Base-by-base conservation (phyloP, 2,113 vertebrate species). In the Micromys minutus region DNA sequence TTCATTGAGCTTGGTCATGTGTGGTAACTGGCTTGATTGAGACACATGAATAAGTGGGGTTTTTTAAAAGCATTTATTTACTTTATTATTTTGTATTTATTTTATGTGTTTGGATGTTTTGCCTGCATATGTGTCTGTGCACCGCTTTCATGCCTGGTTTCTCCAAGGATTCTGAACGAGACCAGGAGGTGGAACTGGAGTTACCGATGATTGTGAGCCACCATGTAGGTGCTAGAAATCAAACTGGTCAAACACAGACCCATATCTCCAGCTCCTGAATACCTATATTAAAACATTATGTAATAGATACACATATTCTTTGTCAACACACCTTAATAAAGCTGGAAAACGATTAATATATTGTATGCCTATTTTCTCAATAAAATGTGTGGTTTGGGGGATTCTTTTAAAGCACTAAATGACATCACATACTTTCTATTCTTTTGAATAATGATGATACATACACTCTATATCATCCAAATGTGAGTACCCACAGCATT, bases 1-100 rank as follows among this genome's bases (percentile, higher is more conserved):
- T 17, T 69, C 93, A 42, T 26, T 95, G 93, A 93, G 47, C 39
- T 95, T 90, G 31, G n/a, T 67, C 21, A 45, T 36, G 59, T 31
- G n/a, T 67, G 29, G 17, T 69, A 87, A 69, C 55, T 87, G 15
- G 47, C 21, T 79, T 93, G n/a, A 80, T 47, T 34, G 39, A 34
- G 21, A 39, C 76, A 55, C 42, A 6, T 69, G 31, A n/a, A 59
- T 42, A 45, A 22, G 9, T 39, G 65, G n/a, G n/a, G n/a, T n/a
- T 24, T 39, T 72, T 45, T 74, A 5, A 24, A 74, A 74, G 22
- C 22, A 13, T 45, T 42, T 45, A 45, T 10, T 74, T 74, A 42
- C 71, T 74, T 24, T 26, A 45, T 42, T 74, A 42, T 42, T 74
- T 74, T 26, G 22, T 45, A 74, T 65, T 65, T 65, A 65, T 74